phyloP scores from a whole-genome alignment of 1,140 invertebrate species.

The Stegodyphus mimosarum region DNA sequence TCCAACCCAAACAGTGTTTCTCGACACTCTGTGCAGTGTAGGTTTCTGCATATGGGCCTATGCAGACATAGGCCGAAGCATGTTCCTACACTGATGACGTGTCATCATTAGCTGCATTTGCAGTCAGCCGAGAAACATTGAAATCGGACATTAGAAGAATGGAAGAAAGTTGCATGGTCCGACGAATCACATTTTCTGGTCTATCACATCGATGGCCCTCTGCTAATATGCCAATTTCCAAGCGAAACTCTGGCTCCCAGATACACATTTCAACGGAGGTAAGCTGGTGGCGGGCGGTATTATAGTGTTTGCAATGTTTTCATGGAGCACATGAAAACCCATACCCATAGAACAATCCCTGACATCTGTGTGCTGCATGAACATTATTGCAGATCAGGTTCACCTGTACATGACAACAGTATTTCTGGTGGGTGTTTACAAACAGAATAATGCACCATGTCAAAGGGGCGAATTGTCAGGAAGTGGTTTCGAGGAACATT shows the following conservation, averaged over 20 bases:
- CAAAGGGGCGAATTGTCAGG: no score
- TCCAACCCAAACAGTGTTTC: constrained; percentile 3
- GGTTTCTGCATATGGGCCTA: constrained; percentile 1
- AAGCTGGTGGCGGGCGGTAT: no score
- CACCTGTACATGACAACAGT: no score
- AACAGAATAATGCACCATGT: no score
- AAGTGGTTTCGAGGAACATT: no score
- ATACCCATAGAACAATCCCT: no score
- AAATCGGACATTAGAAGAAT: constrained; percentile 2
- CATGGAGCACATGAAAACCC: no score
- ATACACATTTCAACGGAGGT: no score
- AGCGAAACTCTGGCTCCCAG: background rate
- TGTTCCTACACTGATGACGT: constrained; percentile 1
- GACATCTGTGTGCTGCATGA: no score
- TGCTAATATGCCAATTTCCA: constrained; percentile 2
- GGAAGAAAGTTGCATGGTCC: constrained; percentile 8
- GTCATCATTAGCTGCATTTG: background rate
- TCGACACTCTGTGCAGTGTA: constrained; percentile 2
- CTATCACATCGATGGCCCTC: background rate
- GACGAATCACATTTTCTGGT: constrained; percentile 13
- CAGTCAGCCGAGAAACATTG: background rate
- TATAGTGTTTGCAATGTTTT: no score
- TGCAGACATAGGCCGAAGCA: constrained; percentile 1
- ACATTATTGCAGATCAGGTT: no score
- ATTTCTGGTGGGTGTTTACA: no score